Percentiles rank a stretch among this genome's conserved stretches.
phyloP scores from a whole-genome alignment of 2,113 vertebrate genomes.

The Hippocampus abdominalis region DNA sequence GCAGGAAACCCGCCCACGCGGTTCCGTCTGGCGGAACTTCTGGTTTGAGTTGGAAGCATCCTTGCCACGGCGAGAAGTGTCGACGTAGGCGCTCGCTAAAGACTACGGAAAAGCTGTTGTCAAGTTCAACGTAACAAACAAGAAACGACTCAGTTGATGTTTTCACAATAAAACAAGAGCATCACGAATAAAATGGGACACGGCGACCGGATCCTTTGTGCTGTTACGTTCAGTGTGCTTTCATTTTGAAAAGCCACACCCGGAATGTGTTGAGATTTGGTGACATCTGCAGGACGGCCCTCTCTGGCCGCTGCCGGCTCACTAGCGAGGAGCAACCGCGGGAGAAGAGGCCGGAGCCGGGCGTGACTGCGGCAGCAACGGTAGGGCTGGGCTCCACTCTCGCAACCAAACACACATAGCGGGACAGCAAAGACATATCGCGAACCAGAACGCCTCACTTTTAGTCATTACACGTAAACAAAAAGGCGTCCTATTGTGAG shows the following conservation, averaged over 20 bases:
- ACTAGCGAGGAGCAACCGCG: conserved; percentile 49
- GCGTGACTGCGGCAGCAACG: conserved; percentile 38
- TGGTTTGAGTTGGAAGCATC: conserved; percentile 60
- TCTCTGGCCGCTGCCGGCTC: not conserved
- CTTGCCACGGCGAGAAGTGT: conserved; percentile 44
- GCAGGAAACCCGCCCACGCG: conserved; percentile 61
- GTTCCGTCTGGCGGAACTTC: conserved; percentile 39
- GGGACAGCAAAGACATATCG: conserved; percentile 25
- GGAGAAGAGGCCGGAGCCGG: conserved; percentile 42
- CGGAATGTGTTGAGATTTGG: not conserved
- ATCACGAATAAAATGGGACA: not conserved
- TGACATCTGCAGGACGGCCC: not conserved
- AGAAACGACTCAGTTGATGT: conserved; percentile 2
- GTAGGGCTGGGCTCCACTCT: conserved; percentile 50
- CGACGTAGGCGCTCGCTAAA: conserved; percentile 56
- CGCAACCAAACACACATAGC: conserved; percentile 13
- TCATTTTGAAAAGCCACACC: conserved; percentile 32
- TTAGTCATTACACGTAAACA: not conserved
- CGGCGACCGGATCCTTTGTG: too few species aligned
- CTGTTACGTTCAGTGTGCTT: not conserved
- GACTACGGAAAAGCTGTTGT: conserved; percentile 10
- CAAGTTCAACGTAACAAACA: not conserved
- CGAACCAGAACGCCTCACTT: conserved; percentile 14
- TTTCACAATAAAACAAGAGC: conserved; percentile 29
- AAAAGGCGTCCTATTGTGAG: not conserved